phyloP scores from a whole-genome alignment of 2,113 vertebrate species.

The Vulpes ferrilata region DNA sequence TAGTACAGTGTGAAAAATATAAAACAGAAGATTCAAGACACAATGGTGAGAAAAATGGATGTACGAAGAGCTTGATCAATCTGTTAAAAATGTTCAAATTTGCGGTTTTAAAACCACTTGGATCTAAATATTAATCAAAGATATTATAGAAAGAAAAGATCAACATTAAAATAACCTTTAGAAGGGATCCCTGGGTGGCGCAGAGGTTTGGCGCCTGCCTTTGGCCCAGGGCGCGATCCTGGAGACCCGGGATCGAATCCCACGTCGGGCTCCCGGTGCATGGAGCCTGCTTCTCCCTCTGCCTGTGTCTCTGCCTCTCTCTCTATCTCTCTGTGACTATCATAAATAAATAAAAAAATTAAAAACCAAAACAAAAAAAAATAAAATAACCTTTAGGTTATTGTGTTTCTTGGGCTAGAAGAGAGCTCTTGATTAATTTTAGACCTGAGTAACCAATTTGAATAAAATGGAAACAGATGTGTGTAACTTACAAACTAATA shows the following conservation, averaged over 20 bases:
- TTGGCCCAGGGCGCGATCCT: no score
- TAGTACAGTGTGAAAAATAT: not conserved
- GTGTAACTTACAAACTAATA: not conserved
- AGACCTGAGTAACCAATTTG: not conserved
- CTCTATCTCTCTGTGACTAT: no score
- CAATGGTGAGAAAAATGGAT: not conserved
- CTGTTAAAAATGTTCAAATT: not conserved
- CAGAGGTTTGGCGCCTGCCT: no score
- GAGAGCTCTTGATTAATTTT: not conserved
- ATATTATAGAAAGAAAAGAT: not conserved
- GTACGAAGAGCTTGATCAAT: not conserved
- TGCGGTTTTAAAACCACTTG: not conserved
- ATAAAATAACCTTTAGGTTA: no score
- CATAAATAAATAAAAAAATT: no score
- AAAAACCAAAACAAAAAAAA: no score
- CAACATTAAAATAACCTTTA: not conserved
- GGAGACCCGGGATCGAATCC: no score
- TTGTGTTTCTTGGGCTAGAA: not conserved
- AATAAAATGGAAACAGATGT: not conserved
- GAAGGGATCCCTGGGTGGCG: no score
- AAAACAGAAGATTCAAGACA: not conserved
- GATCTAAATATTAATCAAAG: not conserved
- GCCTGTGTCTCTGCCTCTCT: no score
- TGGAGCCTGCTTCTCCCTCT: no score
- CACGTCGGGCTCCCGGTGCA: no score